Conservation (phyloP, 2,797 vertebrate species). For the Scyliorhinus canicula region DNA sequence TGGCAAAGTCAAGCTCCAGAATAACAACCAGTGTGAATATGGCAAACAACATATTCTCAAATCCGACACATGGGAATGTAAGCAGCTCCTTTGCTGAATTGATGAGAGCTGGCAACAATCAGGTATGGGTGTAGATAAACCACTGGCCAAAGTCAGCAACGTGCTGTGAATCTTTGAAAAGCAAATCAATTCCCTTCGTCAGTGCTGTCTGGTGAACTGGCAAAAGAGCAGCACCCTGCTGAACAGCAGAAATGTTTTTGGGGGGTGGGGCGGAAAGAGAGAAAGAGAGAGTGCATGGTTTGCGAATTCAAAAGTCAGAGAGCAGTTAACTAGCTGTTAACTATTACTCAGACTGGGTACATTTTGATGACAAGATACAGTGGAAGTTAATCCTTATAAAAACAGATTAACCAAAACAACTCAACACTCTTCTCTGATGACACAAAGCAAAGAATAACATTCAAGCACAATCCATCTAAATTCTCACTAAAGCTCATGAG, state of each 20-base stretch:
- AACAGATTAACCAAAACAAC: neutral
- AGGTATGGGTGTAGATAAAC: neutral
- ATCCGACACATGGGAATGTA: neutral
- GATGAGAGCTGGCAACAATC: constrained; percentile 8
- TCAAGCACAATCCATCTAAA: constrained; percentile 17
- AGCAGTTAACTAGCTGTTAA: neutral
- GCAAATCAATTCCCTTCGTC: neutral
- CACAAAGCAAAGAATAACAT: constrained; percentile 10
- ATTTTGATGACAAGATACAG: neutral
- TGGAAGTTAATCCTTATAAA: neutral
- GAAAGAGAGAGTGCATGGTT: neutral
- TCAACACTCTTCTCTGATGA: neutral
- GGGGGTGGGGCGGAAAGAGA: neutral
- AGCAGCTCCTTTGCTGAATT: neutral
- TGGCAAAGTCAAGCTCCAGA: neutral
- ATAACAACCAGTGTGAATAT: neutral
- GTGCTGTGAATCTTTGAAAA: neutral
- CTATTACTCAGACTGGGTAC: neutral
- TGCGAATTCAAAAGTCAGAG: neutral
- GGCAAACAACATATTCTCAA: neutral
- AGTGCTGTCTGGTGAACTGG: neutral
- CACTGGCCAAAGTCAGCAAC: neutral
- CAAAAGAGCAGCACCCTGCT: neutral
- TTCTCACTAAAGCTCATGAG: constrained; percentile 5
- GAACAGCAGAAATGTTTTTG: neutral